Conservation (phyloP, 2,113 vertebrate genomes). For the Pteropus alecto region DNA sequence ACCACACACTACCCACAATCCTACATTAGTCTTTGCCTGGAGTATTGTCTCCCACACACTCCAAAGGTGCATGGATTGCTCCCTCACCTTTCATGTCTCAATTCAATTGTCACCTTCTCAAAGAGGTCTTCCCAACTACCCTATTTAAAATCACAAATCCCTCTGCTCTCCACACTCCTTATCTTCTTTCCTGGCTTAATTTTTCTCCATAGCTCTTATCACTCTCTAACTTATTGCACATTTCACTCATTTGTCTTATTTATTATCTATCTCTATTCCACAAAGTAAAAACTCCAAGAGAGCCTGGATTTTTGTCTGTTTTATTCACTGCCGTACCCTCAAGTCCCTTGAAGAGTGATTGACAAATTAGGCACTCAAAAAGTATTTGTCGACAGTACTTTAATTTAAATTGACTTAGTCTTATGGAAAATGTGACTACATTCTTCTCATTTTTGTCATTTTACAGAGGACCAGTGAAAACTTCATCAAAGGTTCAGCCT, state of each 20-base stretch:
- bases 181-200: neutral
- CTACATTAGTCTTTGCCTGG: neutral
- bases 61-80: neutral
- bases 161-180: neutral
- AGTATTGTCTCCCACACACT: neutral
- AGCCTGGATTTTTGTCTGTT: neutral
- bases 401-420: slow-evolving; percentile 23
- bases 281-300: slow-evolving; percentile 26
- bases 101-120: neutral
- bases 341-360: slow-evolving; percentile 29
- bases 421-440: neutral
- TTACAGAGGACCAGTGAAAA: slow-evolving; percentile 12
- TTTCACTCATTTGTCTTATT: slow-evolving; percentile 45
- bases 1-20: too few species aligned
- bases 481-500: neutral
- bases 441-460: slow-evolving; percentile 45
- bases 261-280: slow-evolving; percentile 14
- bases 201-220: neutral
- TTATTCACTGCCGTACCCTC: slow-evolving; percentile 18
- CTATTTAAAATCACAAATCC: neutral
- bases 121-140: neutral
- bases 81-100: neutral
- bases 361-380: slow-evolving; percentile 8
- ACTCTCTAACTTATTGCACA: neutral
- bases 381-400: neutral